These are phyloP conservation scores for Ptychobarbus kaznakovi DNA, from an alignment of 2,797 vertebrate genomes.

Conservation along the genomic window DNA sequence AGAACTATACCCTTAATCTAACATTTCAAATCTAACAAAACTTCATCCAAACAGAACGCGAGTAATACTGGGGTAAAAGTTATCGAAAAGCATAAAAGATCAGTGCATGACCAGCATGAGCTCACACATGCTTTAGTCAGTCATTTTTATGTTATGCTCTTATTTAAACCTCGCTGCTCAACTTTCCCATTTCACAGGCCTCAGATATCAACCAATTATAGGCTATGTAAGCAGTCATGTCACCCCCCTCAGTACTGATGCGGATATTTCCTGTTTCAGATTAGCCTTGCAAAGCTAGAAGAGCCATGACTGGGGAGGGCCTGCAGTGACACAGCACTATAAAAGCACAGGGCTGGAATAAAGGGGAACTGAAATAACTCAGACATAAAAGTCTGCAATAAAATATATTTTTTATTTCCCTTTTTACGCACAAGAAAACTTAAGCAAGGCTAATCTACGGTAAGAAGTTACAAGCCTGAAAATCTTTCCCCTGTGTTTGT, in stretches of 20 bases:
- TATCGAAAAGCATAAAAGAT: neutral
- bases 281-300: slow-evolving; percentile 76
- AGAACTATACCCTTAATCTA: neutral
- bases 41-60: neutral
- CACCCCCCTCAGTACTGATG: slow-evolving; percentile 73
- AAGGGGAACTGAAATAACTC: slow-evolving; percentile 59
- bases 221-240: slow-evolving; percentile 76
- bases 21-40: neutral
- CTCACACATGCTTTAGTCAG: slow-evolving; percentile 82
- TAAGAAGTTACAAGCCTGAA: slow-evolving; percentile 70
- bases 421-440: slow-evolving; percentile 71
- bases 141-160: slow-evolving; percentile 67
- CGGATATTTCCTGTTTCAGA: slow-evolving; percentile 80
- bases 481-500: slow-evolving; percentile 74
- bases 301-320: slow-evolving; percentile 64
- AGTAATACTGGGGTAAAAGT: neutral
- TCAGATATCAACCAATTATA: slow-evolving; percentile 80
- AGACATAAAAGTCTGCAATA: slow-evolving; percentile 60
- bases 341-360: slow-evolving; percentile 71
- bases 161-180: slow-evolving; percentile 30
- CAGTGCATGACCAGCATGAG: slow-evolving; percentile 56
- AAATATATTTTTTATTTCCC: slow-evolving; percentile 62
- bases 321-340: slow-evolving; percentile 68
- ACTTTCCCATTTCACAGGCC: slow-evolving; percentile 65
- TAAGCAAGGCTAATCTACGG: slow-evolving; percentile 70